A percentile compares a stretch with the other conserved stretches of the same genome.
Evolutionary conservation across 2,113 vertebrate species (phyloP).

Genomic region (Callopanchax toddi): DNA sequence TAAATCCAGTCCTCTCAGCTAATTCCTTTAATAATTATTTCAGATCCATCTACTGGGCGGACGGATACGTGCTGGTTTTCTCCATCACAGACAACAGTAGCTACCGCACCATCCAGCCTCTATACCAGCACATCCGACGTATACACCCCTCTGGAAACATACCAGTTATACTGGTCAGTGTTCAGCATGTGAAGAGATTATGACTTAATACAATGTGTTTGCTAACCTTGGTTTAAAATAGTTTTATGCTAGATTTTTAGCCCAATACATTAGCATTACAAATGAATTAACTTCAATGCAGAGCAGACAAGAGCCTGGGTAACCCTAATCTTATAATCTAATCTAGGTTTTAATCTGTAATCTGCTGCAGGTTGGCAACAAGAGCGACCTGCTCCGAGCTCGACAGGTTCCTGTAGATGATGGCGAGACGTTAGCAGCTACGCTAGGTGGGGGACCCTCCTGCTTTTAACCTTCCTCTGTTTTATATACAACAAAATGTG

Average conservation of each 20-base stretch:
- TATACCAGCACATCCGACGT: slow-evolving; percentile 90
- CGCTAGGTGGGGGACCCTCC: slow-evolving; percentile 73
- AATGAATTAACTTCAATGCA: neutral
- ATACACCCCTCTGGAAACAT: slow-evolving; percentile 91
- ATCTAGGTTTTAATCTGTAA: slow-evolving; percentile 49
- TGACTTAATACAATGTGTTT: too few relatives aligned
- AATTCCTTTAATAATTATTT: neutral
- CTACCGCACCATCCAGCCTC: slow-evolving; percentile 86
- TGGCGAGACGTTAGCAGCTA: slow-evolving; percentile 84
- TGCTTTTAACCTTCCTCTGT: neutral
- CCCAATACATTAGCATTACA: neutral
- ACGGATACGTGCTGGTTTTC: slow-evolving; percentile 90
- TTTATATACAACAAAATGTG: too few relatives aligned
- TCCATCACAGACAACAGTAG: slow-evolving; percentile 92
- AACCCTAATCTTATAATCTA: slow-evolving; percentile 42
- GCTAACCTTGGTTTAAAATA: too few relatives aligned
- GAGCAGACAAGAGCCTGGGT: slow-evolving; percentile 2
- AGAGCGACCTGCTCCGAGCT: slow-evolving; percentile 89
- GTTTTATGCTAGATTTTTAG: too few relatives aligned
- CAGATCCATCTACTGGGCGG: slow-evolving; percentile 96
- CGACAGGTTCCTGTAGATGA: slow-evolving; percentile 87
- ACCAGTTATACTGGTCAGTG: slow-evolving; percentile 82
- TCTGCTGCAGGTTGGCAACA: slow-evolving; percentile 85
- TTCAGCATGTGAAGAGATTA: too few relatives aligned
- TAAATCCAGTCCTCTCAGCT: neutral